Percentiles rank a stretch among this genome's conserved stretches.
phyloP scores from a whole-genome alignment of 2,888 invertebrate genomes.

The Andrena marginata region DNA sequence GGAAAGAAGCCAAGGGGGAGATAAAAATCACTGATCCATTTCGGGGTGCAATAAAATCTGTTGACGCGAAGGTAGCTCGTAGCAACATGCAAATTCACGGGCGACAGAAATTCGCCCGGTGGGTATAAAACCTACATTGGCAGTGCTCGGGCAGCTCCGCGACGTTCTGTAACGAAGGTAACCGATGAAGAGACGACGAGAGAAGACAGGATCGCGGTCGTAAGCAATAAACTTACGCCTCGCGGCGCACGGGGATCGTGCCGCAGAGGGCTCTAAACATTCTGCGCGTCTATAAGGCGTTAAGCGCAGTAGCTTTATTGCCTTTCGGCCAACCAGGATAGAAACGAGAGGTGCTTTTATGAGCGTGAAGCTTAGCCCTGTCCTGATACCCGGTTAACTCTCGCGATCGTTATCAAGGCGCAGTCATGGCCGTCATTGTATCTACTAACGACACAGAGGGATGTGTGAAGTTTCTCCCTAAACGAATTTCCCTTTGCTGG shows the following conservation, averaged over 20 bases:
- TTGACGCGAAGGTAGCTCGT: background rate
- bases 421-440: slow-evolving; percentile 48
- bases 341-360: slow-evolving; percentile 63
- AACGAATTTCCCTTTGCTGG: slow-evolving; percentile 38
- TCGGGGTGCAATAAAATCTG: background rate
- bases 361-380: slow-evolving; percentile 59
- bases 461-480: slow-evolving; percentile 31
- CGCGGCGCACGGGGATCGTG: slow-evolving; percentile 62
- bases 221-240: slow-evolving; percentile 68
- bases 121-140: slow-evolving; percentile 26
- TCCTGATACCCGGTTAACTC: slow-evolving; percentile 68
- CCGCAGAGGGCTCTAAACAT: slow-evolving; percentile 69
- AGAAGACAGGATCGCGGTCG: slow-evolving; percentile 52
- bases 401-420: slow-evolving; percentile 66
- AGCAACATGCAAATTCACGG: slow-evolving; percentile 15
- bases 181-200: slow-evolving; percentile 45
- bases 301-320: slow-evolving; percentile 70
- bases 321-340: slow-evolving; percentile 60
- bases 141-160: background rate
- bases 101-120: slow-evolving; percentile 3
- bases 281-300: slow-evolving; percentile 72
- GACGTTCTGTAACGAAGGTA: slow-evolving; percentile 44
- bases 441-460: slow-evolving; percentile 24
- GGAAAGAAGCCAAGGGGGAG: background rate
- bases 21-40: slow-evolving; percentile 21